A percentile compares a stretch with the other conserved stretches of the same genome.
Evolutionary conservation across 2,888 invertebrate genomes (phyloP).

Genomic region (Pantelozetes paolii): DNA sequence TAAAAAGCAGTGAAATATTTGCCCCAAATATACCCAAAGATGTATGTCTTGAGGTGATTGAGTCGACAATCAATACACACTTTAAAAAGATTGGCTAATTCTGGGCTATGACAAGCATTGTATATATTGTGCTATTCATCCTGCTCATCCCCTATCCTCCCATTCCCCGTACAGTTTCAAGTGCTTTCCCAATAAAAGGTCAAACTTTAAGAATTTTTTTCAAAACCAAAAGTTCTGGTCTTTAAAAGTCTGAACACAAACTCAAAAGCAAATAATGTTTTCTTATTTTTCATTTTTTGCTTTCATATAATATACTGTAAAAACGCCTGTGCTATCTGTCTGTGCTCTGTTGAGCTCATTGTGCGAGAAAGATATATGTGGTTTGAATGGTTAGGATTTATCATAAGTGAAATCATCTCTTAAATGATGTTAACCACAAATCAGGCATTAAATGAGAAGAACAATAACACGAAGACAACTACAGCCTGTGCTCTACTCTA

Average conservation of each 20-base stretch:
- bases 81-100: constrained; percentile 13
- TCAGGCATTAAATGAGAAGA: constrained; percentile 22
- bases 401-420: constrained; percentile 22
- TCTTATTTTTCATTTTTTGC: background rate
- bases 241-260: constrained; percentile 8
- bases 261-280: constrained; percentile 9
- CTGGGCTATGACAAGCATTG: background rate
- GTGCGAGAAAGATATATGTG: constrained; percentile 22
- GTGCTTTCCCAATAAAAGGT: background rate
- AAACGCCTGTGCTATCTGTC: background rate
- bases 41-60: background rate
- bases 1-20: background rate
- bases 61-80: constrained; percentile 10
- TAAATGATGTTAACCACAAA: constrained; percentile 24
- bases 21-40: background rate
- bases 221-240: background rate
- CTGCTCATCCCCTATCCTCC: background rate
- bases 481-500: no score
- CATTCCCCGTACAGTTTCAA: background rate
- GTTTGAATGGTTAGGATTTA: constrained; percentile 22
- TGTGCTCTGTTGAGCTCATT: background rate
- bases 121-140: background rate
- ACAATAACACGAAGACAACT: background rate
- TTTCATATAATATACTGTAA: background rate
- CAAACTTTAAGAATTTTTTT: background rate